Base-by-base conservation (phyloP, 2,888 invertebrate genomes). In the Tachystola acroxantha region DNA sequence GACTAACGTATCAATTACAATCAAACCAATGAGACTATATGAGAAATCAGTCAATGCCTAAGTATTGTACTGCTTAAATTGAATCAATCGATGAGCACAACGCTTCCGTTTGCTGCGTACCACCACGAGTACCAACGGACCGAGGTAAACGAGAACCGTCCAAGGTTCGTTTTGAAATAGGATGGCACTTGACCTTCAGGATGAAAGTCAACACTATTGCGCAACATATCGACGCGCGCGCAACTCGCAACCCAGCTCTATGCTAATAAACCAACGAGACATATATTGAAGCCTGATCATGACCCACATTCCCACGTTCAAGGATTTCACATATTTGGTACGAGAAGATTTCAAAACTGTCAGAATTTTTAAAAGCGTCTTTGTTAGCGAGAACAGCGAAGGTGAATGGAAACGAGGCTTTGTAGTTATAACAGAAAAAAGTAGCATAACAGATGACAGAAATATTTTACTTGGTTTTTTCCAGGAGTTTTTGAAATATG, bases 141-240 rank as follows among this genome's bases (percentile, higher is more conserved):
- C 82, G 85, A 85, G 85, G 84, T 79, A 73, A 85, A 73, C 84
- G 68, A 84, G 79, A 76, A 66, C 62, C 67, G 72, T 65, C 64
- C 82, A 84, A 85, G 85, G 84, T 85, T 64, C 70, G 63, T 82
- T 81, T 84, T 81, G 85, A 84, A 85, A 84, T 86, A 86, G 85
- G 85, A 86, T 85, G 85, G 79, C 66, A 74, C 84, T 84, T 85
- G 85, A 86, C 86, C 86, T 84, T 84, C 82, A 74, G 84, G 82
- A 85, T 82, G 86, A 86, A 86, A 85, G 86, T 85, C 85, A 86
- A 86, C 76, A 84, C 58, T 64, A 66, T 81, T 85, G 76, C 79
- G 79, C 78, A 86, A 85, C 66, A 58, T 52, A 77, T 74, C 73
- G 72, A 66, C 65, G 68, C 71, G 69, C 69, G 70, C 69, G 16